A percentile compares a stretch with the other conserved stretches of the same genome.
phyloP scores from a whole-genome alignment of 64 coral and sea anemone species.

The Montipora foliosa region DNA sequence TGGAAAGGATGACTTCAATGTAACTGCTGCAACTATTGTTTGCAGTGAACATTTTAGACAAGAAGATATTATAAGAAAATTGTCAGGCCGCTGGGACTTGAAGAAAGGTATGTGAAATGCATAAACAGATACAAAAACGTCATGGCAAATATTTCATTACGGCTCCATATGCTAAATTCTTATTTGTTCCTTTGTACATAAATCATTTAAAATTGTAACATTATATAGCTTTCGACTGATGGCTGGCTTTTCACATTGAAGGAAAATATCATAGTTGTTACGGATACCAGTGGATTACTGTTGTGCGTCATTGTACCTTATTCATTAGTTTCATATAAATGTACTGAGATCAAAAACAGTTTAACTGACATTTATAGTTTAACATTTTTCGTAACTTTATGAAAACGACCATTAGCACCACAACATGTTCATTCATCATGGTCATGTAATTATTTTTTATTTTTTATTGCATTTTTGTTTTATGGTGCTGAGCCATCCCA shows the following conservation, averaged over 20 bases:
- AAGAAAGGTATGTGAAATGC: slow-evolving; percentile 12
- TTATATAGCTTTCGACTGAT: slow-evolving; percentile 10
- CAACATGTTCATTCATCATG: neutral
- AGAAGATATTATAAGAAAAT: neutral
- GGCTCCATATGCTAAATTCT: neutral
- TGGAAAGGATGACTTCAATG: neutral
- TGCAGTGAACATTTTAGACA: slow-evolving; percentile 18
- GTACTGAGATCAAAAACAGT: slow-evolving; percentile 23
- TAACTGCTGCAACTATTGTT: neutral
- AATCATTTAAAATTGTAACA: slow-evolving; percentile 1
- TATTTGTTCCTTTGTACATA: slow-evolving; percentile 27
- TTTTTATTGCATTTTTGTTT: slow-evolving; percentile 14
- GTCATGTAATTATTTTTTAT: slow-evolving; percentile 6
- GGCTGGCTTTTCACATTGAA: slow-evolving; percentile 12
- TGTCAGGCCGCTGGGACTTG: neutral
- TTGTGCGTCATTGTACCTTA: slow-evolving; percentile 9
- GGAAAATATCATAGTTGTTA: slow-evolving; percentile 6
- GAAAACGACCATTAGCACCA: slow-evolving; percentile 17
- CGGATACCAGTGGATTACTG: slow-evolving; percentile 18
- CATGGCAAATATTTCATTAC: slow-evolving; percentile 7
- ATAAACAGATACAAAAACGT: neutral
- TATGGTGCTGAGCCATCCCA: neutral
- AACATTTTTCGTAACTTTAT: slow-evolving; percentile 9
- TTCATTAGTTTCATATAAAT: slow-evolving; percentile 2
- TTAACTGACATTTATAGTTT: slow-evolving; percentile 22